Evolutionary conservation across 2,888 invertebrate species (phyloP), one percentile per base, ranked within the genome.

Genomic region (Folsomia manolachei): DNA sequence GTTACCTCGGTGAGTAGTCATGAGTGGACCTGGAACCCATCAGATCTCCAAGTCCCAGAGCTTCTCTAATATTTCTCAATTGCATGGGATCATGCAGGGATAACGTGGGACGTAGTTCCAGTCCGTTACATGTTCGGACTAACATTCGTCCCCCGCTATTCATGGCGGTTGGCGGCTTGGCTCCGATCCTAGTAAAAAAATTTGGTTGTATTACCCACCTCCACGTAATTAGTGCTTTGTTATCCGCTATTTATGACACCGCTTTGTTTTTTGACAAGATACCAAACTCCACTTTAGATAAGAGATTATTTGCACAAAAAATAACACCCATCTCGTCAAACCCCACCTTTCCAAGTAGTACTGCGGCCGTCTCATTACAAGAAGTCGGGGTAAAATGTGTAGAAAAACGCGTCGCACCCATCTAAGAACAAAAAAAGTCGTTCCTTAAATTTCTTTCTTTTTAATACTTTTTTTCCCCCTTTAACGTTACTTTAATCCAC

Each of bases 361-460:
- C 83, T 93, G 93, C 73, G 96, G 96, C 82, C 95, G 88, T 82
- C 91, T 90, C 91, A 97, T 97, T 80, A 94, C 92, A 71, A 97
- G 87, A 81, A 97, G 88, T 82, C 94, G 88, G 2, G 97, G 97
- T 81, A 97, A 87, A 82, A 96, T 92, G 84, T 97, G 94, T 78
- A 96, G 94, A 85, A 97, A 97, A 69, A 97, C 91, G 76, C 93
- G 87, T 83, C 94, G 91, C 70, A 97, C 94, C 97, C 97, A 97
- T 2, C 39, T 39, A 14, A 39, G n/a, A n/a, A n/a, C n/a, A n/a
- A n/a, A n/a, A n/a, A n/a, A n/a, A n/a, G n/a, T n/a, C n/a, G n/a
- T n/a, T n/a, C n/a, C n/a, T n/a, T n/a, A n/a, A n/a, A n/a, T n/a
- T n/a, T n/a, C n/a, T n/a, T n/a, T n/a, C n/a, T n/a, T n/a, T 39